Conservation (phyloP, 2,113 vertebrate species). For the Variabilichromis moorii region DNA sequence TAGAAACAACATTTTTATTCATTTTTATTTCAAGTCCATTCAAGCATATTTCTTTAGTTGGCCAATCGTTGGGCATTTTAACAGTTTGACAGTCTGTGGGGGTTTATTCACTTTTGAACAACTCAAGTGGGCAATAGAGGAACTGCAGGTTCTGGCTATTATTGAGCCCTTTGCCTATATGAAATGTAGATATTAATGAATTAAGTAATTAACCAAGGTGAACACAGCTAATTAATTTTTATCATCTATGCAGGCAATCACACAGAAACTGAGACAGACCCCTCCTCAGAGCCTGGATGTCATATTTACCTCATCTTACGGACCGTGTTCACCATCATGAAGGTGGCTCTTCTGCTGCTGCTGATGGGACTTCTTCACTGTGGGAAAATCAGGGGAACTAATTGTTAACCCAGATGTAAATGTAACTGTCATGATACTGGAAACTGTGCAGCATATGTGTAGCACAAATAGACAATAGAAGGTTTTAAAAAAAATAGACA, state of each 20-base stretch:
- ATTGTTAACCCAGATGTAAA: neutral
- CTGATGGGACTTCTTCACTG: neutral
- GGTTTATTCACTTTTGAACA: no score
- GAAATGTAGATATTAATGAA: neutral
- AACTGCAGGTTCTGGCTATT: fast-evolving
- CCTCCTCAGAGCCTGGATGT: neutral
- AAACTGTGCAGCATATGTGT: neutral
- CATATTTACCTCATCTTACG: neutral
- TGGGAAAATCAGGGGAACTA: fast-evolving
- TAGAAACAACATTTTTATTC: neutral
- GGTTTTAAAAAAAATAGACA: neutral
- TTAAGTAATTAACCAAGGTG: neutral
- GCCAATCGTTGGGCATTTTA: neutral
- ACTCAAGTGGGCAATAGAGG: neutral
- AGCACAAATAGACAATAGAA: fast-evolving
- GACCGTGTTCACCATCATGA: neutral
- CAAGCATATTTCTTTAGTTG: fast-evolving
- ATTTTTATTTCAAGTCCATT: neutral
- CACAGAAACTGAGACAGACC: neutral
- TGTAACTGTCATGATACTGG: neutral
- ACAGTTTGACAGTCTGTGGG: neutral
- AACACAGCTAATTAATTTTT: fast-evolving
- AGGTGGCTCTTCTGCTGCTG: neutral
- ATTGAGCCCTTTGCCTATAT: fast-evolving
- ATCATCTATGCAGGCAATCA: neutral